phyloP scores from a whole-genome alignment of 2,797 vertebrate species.

The Pachyuromys duprasi region DNA sequence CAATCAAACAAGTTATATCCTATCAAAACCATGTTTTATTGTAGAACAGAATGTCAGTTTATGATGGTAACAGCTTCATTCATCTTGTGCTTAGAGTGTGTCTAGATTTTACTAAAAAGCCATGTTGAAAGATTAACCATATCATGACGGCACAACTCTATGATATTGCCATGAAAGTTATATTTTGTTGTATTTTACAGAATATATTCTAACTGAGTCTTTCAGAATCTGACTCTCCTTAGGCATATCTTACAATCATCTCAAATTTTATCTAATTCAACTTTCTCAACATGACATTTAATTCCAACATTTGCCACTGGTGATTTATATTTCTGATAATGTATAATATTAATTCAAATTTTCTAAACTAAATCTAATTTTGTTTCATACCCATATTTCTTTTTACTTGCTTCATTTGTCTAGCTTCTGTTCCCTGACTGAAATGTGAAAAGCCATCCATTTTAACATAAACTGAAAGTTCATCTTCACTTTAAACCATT shows the following conservation, averaged over 20 bases:
- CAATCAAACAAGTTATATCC: background rate
- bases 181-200: background rate
- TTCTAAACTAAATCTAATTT: slow-evolving; percentile 19
- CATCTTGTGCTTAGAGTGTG: background rate
- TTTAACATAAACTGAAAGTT: slow-evolving; percentile 1
- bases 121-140: background rate
- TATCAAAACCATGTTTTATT: background rate
- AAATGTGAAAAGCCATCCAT: background rate
- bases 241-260: background rate
- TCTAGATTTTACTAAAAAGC: background rate
- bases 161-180: background rate
- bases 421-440: background rate
- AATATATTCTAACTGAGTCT: too few species aligned
- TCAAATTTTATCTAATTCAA: slow-evolving; percentile 46
- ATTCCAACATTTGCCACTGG: background rate
- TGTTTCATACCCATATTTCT: background rate
- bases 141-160: background rate
- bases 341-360: background rate
- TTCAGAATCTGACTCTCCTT: background rate
- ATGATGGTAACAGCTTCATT: background rate
- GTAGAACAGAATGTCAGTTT: background rate
- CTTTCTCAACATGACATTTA: background rate
- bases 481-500: slow-evolving; percentile 28
- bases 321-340: slow-evolving; percentile 49
- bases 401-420: background rate